Base-by-base conservation (phyloP, 1,140 invertebrate genomes). In the Sogatella furcifera region DNA sequence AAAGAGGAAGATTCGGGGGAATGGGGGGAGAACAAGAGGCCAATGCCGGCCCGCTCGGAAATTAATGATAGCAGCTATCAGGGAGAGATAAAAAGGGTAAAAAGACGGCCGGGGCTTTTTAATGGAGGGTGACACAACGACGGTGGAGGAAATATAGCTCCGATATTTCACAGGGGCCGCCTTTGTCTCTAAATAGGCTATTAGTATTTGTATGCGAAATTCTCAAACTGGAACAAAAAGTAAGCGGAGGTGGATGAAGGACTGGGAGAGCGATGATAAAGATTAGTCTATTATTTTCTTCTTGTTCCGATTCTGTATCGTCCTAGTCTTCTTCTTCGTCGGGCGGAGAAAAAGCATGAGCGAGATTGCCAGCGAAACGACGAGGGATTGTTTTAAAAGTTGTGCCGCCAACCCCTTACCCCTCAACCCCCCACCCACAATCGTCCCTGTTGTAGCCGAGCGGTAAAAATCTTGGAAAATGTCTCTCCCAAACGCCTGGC, bases 391-490 rank as follows among this genome's bases (percentile, higher is more conserved):
- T 62, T 62, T 62, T 62, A 62, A 62, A 62, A 62, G 54, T 62
- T 62, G 60, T 62, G 52, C 57, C 44, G 44, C 53, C 24, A 28
- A 28, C 24, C 24, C 24, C 24, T 28, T 28, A 2, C 24, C 24
- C 2, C 2, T 28, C 24, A 2, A 2, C 24, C 24, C 24, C 24
- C 24, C 6, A 2, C 24, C 24, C 24, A 28, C 24, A 28, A 28
- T 28, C 24, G 24, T 28, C 24, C 24, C 24, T 6, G 24, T 28
- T 28, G 43, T 22, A 49, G 17, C 15, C 28, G 57, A 28, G 62
- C 44, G 46, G 62, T 59, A 63, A 63, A 63, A 63, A 63, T 63
- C 38, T 57, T 63, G 52, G 57, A 55, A 63, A 59, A 63, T 55
- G 42, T 62, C 61, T 43, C 52, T 43, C 24, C 24, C 24, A 28